phyloP scores from a whole-genome alignment of 2,113 vertebrate genomes.

The Pygoscelis antarcticus region DNA sequence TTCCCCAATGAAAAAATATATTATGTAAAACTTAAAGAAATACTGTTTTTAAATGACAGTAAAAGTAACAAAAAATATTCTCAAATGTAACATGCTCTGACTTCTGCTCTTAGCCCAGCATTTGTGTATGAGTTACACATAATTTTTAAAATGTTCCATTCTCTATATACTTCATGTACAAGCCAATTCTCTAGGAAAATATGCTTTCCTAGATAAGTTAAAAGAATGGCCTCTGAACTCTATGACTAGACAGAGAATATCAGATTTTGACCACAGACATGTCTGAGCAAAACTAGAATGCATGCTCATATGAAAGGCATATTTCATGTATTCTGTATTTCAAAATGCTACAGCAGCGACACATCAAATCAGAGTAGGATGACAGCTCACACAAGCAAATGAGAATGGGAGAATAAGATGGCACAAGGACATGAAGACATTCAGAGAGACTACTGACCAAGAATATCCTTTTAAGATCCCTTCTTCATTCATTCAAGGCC shows the following conservation, averaged over 20 bases:
- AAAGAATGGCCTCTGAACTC: background rate
- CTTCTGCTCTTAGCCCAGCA: conserved; percentile 3
- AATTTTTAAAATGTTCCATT: conserved; percentile 8
- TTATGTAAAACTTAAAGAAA: conserved; percentile 49
- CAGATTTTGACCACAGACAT: conserved; percentile 24
- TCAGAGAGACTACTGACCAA: background rate
- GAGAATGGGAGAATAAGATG: background rate
- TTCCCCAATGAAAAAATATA: conserved; percentile 31
- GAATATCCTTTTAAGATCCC: conserved; percentile 22
- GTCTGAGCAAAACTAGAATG: conserved; percentile 5
- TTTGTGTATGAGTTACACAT: conserved; percentile 12
- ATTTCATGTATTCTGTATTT: conserved; percentile 26
- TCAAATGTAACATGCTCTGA: background rate
- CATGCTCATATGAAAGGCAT: background rate
- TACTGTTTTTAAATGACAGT: background rate
- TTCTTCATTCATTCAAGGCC: conserved; percentile 27
- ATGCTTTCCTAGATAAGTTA: background rate
- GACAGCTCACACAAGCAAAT: conserved; percentile 43
- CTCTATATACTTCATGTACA: background rate
- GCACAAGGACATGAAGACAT: background rate
- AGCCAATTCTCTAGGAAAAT: conserved; percentile 37
- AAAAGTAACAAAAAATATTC: background rate
- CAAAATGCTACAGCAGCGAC: background rate
- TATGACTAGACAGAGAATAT: conserved; percentile 16
- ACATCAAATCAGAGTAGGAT: conserved; percentile 14